phyloP scores from a whole-genome alignment of 2,888 invertebrate genomes.

The Agonum fuliginosum region DNA sequence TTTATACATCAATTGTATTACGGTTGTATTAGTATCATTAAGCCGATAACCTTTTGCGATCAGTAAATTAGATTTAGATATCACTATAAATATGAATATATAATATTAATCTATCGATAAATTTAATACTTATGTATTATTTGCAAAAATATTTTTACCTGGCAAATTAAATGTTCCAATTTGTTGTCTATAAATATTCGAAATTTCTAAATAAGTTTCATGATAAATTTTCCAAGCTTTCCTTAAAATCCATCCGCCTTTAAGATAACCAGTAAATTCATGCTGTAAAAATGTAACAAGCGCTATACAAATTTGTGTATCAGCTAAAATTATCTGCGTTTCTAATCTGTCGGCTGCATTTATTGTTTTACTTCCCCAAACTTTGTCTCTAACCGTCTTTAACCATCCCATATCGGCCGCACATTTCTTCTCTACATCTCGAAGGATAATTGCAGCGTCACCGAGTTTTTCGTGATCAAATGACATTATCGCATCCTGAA shows the following conservation, averaged over 20 bases:
- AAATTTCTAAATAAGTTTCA: conserved; percentile 77
- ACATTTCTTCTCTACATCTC: conserved; percentile 78
- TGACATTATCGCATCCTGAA: conserved; percentile 81
- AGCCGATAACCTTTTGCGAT: no score
- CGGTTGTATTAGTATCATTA: no score
- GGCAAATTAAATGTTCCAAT: conserved; percentile 69
- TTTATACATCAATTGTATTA: no score
- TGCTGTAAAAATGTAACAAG: conserved; percentile 80
- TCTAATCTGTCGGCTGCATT: conserved; percentile 71
- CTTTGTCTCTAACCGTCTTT: conserved; percentile 74
- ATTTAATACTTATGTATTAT: no score
- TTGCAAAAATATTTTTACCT: conserved; percentile 59
- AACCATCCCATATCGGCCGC: conserved; percentile 75
- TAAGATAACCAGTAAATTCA: conserved; percentile 78
- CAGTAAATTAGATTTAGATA: no score
- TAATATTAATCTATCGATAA: neutral
- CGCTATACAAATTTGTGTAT: conserved; percentile 79
- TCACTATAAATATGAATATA: no score
- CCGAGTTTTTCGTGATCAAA: conserved; percentile 81
- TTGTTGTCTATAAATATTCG: conserved; percentile 74
- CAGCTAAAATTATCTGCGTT: conserved; percentile 80
- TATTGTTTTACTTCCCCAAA: conserved; percentile 70
- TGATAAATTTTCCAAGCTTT: conserved; percentile 84
- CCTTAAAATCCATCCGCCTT: conserved; percentile 80
- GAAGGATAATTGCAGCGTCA: conserved; percentile 75